phyloP scores from a whole-genome alignment of 1,140 invertebrate genomes.

The Pogonomyrmex barbatus region DNA sequence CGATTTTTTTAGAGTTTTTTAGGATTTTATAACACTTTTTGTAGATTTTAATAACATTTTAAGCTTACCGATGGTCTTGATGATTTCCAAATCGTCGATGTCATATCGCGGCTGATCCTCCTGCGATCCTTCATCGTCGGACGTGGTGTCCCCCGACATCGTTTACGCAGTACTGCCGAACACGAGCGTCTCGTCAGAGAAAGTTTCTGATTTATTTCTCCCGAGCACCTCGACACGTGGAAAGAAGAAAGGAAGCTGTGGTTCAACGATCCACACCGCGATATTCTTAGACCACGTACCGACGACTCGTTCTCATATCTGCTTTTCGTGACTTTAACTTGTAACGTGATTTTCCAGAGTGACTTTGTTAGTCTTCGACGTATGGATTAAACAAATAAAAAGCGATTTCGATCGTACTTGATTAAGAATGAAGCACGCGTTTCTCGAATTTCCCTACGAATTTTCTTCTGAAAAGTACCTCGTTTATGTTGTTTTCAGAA shows the following conservation, averaged over 20 bases:
- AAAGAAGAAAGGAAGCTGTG: conserved; percentile 71
- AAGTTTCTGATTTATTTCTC: conserved; percentile 75
- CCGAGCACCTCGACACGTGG: conserved; percentile 63
- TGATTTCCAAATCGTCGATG: conserved; percentile 92
- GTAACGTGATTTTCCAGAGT: neutral
- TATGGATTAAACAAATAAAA: neutral
- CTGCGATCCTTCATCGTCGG: conserved; percentile 84
- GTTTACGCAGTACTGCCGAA: conserved; percentile 47
- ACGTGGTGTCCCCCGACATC: conserved; percentile 81
- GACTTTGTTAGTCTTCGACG: neutral
- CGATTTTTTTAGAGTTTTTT: neutral
- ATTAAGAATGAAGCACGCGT: neutral
- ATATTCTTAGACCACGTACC: conserved; percentile 76
- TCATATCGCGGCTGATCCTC: conserved; percentile 90
- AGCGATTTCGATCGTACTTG: neutral
- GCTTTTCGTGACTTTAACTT: conserved; percentile 37
- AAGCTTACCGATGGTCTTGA: conserved; percentile 92
- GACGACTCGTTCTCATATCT: conserved; percentile 64
- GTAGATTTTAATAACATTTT: neutral
- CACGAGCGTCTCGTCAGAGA: conserved; percentile 49
- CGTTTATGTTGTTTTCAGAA: neutral
- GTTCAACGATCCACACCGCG: conserved; percentile 77
- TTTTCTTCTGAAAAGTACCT: neutral
- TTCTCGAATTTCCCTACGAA: neutral
- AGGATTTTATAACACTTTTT: too few relatives aligned